Evolutionary conservation across 2,797 vertebrate genomes (phyloP), one percentile per base, ranked within the genome.

Genomic region (Loriculus beryllinus): DNA sequence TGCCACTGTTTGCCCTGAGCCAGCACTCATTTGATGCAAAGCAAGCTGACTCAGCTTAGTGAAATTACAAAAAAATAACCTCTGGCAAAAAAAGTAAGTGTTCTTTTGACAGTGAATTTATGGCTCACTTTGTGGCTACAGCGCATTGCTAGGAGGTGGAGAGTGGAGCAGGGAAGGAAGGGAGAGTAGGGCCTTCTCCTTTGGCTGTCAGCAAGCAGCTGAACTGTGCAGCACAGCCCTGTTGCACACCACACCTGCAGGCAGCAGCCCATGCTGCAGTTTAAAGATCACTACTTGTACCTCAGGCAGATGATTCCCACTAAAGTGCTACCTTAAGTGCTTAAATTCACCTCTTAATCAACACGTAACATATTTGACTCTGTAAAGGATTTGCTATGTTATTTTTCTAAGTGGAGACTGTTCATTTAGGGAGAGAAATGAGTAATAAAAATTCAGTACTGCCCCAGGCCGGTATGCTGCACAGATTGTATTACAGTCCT

Each of bases 91-190:
- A 64, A 54, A 10, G 14, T 23, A 49, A 54, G 13, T 0, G 7
- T 39, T 82, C 59, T 86, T 79, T 76, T 42, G 49, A n/a, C 49
- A 86, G 33, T 17, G n/a, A 72, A 69, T 49, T 82, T 21, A 64
- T 14, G 1, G 48, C 45, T 84, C 54, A 65, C 29, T 25, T 56
- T 35, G 39, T 35, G 35, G 75, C 37, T 54, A 64, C 22, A 37
- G 37, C 2, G 0, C 49, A 29, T 45, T 1, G 0, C 52, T 29
- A 54, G 37, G 22, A 86, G 37, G 10, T 2, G 42, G 37, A 82
- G 7, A 16, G 33, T 59, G 14, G 31, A 48, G 42, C n/a, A 80
- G 39, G 17, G 16, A 35, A 86, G 33, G 18, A 60, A 62, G 28
- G 20, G n/a, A 69, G 26, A 63, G 15, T 1, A 20, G 63, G 8